Evolutionary conservation across 2,113 vertebrate genomes (phyloP), one percentile per base, ranked within the genome.

Genomic region (Anarhynchus alexandrinus): DNA sequence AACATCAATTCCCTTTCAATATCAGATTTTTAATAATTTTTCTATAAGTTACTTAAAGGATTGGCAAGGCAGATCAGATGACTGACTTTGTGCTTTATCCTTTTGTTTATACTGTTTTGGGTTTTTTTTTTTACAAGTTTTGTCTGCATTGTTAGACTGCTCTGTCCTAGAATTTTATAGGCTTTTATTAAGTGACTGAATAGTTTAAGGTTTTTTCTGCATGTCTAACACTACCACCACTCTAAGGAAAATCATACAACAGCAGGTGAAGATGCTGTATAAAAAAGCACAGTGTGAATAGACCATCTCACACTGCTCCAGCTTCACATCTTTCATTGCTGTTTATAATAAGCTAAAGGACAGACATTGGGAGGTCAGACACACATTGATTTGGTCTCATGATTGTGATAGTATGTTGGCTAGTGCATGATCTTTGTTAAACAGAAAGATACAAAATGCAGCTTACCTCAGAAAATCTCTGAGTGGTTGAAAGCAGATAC

Each of bases 401-500:
- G 45, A 42, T 52, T 86, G 38, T 85, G 65, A 32, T 70, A 81
- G 72, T 36, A 74, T 30, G 40, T 82, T 91, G 36, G 9, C 29
- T 95, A 72, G 26, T 7, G 0, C 54, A n/a, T 8, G 20, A 87
- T 92, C 45, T 92, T 86, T 81, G 65, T 66, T 86, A 96, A 92
- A 86, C 42, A 83, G n/a, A n/a, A 66, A 59, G 38, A 71, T 86
- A 73, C 6, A 54, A 88, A 94, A 90, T 82, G 14, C 7, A 52
- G 4, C 18, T 92, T 42, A 29, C 34, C 76, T 96, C 76, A 93
- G 72, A 97, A 95, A 95, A 78, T 34, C 22, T 22, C 54, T 78
- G 62, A 45, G 15, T 71, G 42, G 23, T 11, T 67, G 51, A 86
- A 82, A 57, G 77, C 58, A 43, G 80, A 86, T 52, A 18, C 18